A percentile compares a stretch with the other conserved stretches of the same genome.
Evolutionary conservation across 2,113 vertebrate species (phyloP).

Genomic region (Notothenia coriiceps): DNA sequence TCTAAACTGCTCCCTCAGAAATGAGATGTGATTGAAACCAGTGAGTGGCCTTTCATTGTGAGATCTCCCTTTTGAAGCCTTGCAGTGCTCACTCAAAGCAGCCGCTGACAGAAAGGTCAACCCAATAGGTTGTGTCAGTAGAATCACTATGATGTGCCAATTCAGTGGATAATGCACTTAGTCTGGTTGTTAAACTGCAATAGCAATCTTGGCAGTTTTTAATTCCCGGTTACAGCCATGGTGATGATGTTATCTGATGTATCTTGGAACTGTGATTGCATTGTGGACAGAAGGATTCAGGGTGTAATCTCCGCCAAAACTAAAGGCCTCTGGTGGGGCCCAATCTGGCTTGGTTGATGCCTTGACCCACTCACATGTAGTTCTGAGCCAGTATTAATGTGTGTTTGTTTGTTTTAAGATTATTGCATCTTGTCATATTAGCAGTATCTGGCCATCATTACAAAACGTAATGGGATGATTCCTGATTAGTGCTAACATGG

Average conservation of each 20-base stretch:
- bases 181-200: not conserved
- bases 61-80: slow-evolving; percentile 29
- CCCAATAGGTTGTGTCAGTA: slow-evolving; percentile 2
- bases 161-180: slow-evolving; percentile 31
- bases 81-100: slow-evolving; percentile 28
- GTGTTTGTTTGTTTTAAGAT: not conserved
- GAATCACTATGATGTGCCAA: slow-evolving; percentile 33
- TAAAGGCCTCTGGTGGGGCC: slow-evolving; percentile 4
- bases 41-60: not conserved
- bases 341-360: not conserved
- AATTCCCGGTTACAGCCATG: slow-evolving; percentile 25
- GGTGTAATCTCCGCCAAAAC: slow-evolving; percentile 7
- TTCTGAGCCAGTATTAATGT: not conserved
- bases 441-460: not conserved
- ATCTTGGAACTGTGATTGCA: slow-evolving; percentile 48
- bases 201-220: slow-evolving; percentile 24
- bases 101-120: slow-evolving; percentile 38
- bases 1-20: not conserved
- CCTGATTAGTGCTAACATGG: not conserved
- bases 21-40: not conserved
- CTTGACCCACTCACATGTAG: not conserved
- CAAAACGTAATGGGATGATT: not conserved
- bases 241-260: slow-evolving; percentile 49
- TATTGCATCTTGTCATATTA: not conserved
- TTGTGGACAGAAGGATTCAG: slow-evolving; percentile 28